Percentiles rank a stretch among this genome's conserved stretches.
Evolutionary conservation across 2,113 vertebrate species (phyloP).

Genomic region (Ameiurus melas): DNA sequence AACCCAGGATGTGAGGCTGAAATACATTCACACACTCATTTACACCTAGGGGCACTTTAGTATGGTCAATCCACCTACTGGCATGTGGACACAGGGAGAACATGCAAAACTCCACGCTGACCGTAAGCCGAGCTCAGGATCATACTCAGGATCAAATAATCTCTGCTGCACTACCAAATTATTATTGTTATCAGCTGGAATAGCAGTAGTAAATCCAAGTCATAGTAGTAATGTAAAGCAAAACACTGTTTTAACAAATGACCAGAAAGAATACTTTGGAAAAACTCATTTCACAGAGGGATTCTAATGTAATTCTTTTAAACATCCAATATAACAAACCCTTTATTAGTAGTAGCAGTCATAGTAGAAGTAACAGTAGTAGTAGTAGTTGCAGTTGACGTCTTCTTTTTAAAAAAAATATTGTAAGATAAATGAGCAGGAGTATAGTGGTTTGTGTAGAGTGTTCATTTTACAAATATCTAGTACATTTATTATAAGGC

Average conservation of each 20-base stretch:
- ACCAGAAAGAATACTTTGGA: neutral
- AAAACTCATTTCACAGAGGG: neutral
- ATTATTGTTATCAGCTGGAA: neutral
- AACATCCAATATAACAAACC: neutral
- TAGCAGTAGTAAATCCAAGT: neutral
- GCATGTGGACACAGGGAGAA: too few species aligned
- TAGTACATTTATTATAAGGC: neutral
- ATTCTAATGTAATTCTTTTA: neutral
- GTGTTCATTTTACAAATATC: constrained; percentile 1
- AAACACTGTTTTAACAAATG: neutral
- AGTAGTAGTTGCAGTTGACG: neutral
- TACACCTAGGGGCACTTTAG: too few species aligned
- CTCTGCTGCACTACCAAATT: neutral
- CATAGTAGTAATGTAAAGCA: neutral
- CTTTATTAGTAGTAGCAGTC: neutral
- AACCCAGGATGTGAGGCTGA: too few species aligned
- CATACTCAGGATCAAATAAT: neutral
- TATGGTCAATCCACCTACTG: too few species aligned
- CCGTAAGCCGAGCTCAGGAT: neutral
- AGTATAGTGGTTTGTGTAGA: neutral
- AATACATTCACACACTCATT: too few species aligned
- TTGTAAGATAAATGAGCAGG: neutral
- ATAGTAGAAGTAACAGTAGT: neutral
- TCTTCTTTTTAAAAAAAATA: neutral
- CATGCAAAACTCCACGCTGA: too few species aligned